A percentile compares a stretch with the other conserved stretches of the same genome.
Evolutionary conservation across 2,113 vertebrate genomes (phyloP).

Genomic region (Labrus mixtus): DNA sequence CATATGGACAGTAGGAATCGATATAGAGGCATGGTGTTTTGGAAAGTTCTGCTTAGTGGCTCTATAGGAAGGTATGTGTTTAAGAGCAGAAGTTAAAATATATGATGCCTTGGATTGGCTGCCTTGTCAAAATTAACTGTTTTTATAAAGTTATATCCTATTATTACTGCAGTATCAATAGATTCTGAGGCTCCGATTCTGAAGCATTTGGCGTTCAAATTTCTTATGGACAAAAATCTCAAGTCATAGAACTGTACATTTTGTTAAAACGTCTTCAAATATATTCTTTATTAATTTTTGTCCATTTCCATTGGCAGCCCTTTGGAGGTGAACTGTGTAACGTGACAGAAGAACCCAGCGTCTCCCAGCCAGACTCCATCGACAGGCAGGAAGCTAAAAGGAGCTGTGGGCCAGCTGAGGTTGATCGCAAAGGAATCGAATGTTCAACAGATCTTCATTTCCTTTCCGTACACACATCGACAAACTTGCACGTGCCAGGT

Average conservation of each 20-base stretch:
- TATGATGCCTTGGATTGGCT: too few species aligned
- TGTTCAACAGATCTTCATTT: constrained; percentile 1
- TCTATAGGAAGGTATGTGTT: constrained; percentile 77
- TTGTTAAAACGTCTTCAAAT: not conserved
- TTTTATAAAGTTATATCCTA: too few species aligned
- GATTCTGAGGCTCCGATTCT: too few species aligned
- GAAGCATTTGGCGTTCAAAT: too few species aligned
- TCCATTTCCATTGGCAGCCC: constrained; percentile 53
- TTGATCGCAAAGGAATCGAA: constrained; percentile 22
- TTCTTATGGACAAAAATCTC: not conserved
- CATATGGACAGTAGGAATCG: constrained; percentile 53
- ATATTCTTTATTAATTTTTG: not conserved
- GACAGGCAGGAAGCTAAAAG: constrained; percentile 36
- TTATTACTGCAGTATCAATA: not conserved
- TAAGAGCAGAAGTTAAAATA: not conserved
- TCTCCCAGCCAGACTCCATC: constrained; percentile 21
- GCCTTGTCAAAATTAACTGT: too few species aligned
- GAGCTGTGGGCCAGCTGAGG: constrained; percentile 17
- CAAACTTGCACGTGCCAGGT: constrained; percentile 21
- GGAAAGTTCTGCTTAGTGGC: constrained; percentile 34
- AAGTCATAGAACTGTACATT: not conserved
- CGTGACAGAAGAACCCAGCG: constrained; percentile 56
- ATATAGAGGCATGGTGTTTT: constrained; percentile 50
- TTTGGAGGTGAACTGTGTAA: constrained; percentile 54
- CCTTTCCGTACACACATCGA: not conserved